These are phyloP conservation scores for Dipodomys stephensi DNA, from an alignment of 2,113 vertebrate species.

Conservation along the genomic window DNA sequence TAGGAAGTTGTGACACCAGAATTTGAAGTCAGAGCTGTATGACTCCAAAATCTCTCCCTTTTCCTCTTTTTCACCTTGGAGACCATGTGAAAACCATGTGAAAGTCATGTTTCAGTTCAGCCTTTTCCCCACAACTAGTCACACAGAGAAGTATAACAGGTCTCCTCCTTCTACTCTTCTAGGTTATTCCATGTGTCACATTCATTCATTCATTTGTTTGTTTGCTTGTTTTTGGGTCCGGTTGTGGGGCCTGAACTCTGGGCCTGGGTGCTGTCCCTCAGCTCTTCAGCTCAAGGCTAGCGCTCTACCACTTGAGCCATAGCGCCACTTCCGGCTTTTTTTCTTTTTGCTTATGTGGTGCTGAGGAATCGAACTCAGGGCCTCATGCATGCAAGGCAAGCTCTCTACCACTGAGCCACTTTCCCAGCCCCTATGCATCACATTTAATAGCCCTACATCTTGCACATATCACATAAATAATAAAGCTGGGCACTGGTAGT, in stretches of 20 bases:
- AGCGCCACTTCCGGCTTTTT: too few relatives aligned
- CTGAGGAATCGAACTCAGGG: too few relatives aligned
- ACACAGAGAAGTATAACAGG: neutral
- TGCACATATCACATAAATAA: neutral
- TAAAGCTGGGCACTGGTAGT: too few relatives aligned
- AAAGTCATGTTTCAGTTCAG: neutral
- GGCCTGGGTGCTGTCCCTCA: too few relatives aligned
- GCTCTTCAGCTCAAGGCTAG: too few relatives aligned
- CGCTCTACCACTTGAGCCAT: too few relatives aligned
- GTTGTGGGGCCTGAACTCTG: too few relatives aligned
- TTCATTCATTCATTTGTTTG: too few relatives aligned
- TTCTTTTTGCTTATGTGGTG: too few relatives aligned
- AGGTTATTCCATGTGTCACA: neutral
- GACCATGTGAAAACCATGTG: neutral
- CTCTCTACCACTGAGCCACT: too few relatives aligned
- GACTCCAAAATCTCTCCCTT: constrained; percentile 2
- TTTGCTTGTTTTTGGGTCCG: too few relatives aligned
- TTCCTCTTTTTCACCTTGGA: neutral
- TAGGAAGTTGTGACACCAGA: neutral
- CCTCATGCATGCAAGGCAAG: too few relatives aligned
- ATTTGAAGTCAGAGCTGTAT: neutral
- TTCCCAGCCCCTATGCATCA: neutral
- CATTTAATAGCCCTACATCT: neutral
- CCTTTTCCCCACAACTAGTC: neutral
- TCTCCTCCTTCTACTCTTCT: neutral